Evolutionary conservation across 1,140 invertebrate species (phyloP).

Genomic region (Cylas formicarius): DNA sequence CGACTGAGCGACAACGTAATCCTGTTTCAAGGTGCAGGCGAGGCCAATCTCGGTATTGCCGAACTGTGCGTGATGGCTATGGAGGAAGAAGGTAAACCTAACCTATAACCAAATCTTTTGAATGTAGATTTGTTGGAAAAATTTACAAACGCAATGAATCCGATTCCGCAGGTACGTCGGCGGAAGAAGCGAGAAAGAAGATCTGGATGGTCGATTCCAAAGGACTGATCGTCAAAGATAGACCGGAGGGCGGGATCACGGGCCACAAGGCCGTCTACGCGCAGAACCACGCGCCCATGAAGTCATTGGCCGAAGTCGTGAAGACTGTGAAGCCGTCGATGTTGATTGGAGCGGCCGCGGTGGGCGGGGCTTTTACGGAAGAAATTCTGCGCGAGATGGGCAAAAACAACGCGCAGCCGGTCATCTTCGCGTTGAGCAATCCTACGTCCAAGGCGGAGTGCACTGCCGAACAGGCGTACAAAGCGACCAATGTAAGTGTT

Average conservation of each 20-base stretch:
- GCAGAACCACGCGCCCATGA: slow-evolving; percentile 60
- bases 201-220: slow-evolving; percentile 69
- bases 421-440: slow-evolving; percentile 95
- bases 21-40: slow-evolving; percentile 88
- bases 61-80: slow-evolving; percentile 81
- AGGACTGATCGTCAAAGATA: slow-evolving; percentile 71
- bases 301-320: slow-evolving; percentile 69
- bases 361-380: slow-evolving; percentile 77
- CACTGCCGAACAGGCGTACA: slow-evolving; percentile 91
- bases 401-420: slow-evolving; percentile 63
- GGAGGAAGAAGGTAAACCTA: slow-evolving; percentile 60
- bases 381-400: slow-evolving; percentile 80
- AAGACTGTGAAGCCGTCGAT: slow-evolving; percentile 71
- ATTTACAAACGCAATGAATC: neutral
- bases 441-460: slow-evolving; percentile 95
- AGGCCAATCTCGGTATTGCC: slow-evolving; percentile 83
- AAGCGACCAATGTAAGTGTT: slow-evolving; percentile 67
- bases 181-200: slow-evolving; percentile 61
- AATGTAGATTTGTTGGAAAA: too few relatives aligned
- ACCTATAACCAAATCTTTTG: neutral
- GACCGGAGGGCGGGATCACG: slow-evolving; percentile 64
- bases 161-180: slow-evolving; percentile 39
- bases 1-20: slow-evolving; percentile 76
- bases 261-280: slow-evolving; percentile 73
- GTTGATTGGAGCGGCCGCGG: slow-evolving; percentile 77